A percentile compares a stretch with the other conserved stretches of the same genome.
Evolutionary conservation across 2,113 vertebrate genomes (phyloP).

Genomic region (Tichodroma muraria): DNA sequence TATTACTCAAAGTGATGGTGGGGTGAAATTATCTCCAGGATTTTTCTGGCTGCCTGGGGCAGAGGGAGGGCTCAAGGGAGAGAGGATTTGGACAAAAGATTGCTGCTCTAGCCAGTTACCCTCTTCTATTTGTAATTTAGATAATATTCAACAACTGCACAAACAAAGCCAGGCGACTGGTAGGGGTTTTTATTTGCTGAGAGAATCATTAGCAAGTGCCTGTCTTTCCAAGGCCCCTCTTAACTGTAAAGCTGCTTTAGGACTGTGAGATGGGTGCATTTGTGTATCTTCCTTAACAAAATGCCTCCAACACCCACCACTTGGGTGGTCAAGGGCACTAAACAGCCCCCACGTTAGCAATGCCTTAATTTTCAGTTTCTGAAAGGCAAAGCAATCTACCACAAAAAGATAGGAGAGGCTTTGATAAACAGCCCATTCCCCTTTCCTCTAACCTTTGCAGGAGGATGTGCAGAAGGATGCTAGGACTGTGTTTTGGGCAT

Average conservation of each 20-base stretch:
- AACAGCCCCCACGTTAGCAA: neutral
- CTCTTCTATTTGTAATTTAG: neutral
- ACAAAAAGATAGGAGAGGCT: neutral
- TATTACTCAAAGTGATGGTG: neutral
- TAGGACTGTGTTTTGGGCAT: neutral
- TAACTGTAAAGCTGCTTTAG: neutral
- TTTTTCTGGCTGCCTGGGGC: neutral
- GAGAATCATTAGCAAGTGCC: neutral
- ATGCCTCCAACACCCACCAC: neutral
- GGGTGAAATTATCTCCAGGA: neutral
- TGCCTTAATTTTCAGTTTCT: neutral
- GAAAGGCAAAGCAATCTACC: neutral
- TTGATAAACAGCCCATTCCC: neutral
- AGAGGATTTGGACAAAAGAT: neutral
- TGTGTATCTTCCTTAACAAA: neutral
- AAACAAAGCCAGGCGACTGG: neutral
- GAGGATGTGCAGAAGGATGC: neutral
- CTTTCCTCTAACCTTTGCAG: neutral
- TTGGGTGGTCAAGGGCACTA: neutral
- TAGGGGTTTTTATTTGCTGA: neutral
- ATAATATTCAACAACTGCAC: neutral
- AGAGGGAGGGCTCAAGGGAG: neutral
- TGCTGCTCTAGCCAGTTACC: neutral
- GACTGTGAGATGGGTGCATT: neutral
- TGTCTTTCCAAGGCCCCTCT: neutral